These are phyloP conservation scores for Eilema caniola DNA, from an alignment of 2,888 invertebrate genomes.

Conservation along the genomic window DNA sequence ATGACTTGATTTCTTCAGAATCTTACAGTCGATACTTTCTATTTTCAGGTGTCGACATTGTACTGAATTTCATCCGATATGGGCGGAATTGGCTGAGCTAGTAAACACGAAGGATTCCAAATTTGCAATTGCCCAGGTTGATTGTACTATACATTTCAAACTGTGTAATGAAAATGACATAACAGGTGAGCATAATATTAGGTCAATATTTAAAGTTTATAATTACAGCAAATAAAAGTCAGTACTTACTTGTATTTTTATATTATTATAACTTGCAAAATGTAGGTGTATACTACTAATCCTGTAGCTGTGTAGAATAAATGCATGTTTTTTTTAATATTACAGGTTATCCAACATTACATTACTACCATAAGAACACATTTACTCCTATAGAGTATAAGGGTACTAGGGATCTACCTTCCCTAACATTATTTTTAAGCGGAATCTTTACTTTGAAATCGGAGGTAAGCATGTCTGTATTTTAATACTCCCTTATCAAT, in stretches of 20 bases:
- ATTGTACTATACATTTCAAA: constrained; percentile 90
- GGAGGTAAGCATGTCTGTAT: constrained; percentile 74
- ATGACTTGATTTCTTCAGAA: not conserved
- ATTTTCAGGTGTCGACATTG: constrained; percentile 94
- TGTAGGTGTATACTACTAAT: not conserved
- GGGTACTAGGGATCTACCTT: constrained; percentile 92
- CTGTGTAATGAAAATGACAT: constrained; percentile 92
- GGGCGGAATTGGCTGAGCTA: constrained; percentile 91
- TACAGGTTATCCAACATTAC: constrained; percentile 89
- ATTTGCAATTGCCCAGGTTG: constrained; percentile 92
- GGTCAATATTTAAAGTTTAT: not conserved
- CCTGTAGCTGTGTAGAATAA: not conserved
- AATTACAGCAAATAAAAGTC: not conserved
- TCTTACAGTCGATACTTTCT: not conserved
- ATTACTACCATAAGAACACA: constrained; percentile 91
- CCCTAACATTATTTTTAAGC: constrained; percentile 92
- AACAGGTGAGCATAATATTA: constrained; percentile 82
- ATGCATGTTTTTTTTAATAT: not conserved
- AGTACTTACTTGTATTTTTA: not conserved
- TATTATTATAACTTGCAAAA: not conserved
- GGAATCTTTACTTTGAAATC: constrained; percentile 83
- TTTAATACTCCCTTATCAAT: no score
- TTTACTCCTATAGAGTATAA: constrained; percentile 91
- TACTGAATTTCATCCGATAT: constrained; percentile 91
- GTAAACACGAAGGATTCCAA: constrained; percentile 88